These are phyloP conservation scores for Aleiodes leptofemur DNA, from an alignment of 2,888 invertebrate genomes.

Conservation along the genomic window DNA sequence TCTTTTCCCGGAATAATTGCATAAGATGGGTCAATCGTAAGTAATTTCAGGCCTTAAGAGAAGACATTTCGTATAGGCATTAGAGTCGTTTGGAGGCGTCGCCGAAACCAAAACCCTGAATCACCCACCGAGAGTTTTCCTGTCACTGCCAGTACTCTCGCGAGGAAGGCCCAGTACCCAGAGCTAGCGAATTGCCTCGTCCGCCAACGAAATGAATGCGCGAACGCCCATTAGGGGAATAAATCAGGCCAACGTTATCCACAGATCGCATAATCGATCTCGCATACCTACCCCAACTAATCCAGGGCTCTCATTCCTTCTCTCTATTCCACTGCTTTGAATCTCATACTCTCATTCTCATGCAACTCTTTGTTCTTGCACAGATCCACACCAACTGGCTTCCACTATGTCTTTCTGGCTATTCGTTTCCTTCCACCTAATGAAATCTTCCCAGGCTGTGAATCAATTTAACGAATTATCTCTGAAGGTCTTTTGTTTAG, in stretches of 20 bases:
- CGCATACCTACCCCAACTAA: constrained; percentile 54
- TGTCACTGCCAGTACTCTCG: constrained; percentile 72
- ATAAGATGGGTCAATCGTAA: neutral
- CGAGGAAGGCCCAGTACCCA: constrained; percentile 57
- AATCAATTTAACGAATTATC: constrained; percentile 33
- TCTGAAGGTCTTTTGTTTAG: neutral
- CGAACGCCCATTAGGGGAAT: constrained; percentile 75
- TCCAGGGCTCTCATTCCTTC: constrained; percentile 43
- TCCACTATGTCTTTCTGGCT: constrained; percentile 18
- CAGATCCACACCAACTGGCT: constrained; percentile 6
- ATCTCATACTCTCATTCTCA: constrained; percentile 16
- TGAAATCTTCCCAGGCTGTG: constrained; percentile 32
- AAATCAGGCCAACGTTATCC: constrained; percentile 75
- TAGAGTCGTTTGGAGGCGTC: constrained; percentile 68
- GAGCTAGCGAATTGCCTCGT: constrained; percentile 71
- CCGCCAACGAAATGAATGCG: constrained; percentile 73
- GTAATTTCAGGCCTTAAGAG: neutral
- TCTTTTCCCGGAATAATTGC: neutral
- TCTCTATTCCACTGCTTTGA: constrained; percentile 18
- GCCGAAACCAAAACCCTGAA: constrained; percentile 74
- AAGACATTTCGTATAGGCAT: constrained; percentile 21
- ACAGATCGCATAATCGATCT: constrained; percentile 74
- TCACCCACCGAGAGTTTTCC: constrained; percentile 75
- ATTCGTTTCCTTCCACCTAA: constrained; percentile 26
- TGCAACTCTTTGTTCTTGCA: constrained; percentile 34